Conservation (phyloP, 2,113 vertebrate genomes). For the Oxyura jamaicensis region DNA sequence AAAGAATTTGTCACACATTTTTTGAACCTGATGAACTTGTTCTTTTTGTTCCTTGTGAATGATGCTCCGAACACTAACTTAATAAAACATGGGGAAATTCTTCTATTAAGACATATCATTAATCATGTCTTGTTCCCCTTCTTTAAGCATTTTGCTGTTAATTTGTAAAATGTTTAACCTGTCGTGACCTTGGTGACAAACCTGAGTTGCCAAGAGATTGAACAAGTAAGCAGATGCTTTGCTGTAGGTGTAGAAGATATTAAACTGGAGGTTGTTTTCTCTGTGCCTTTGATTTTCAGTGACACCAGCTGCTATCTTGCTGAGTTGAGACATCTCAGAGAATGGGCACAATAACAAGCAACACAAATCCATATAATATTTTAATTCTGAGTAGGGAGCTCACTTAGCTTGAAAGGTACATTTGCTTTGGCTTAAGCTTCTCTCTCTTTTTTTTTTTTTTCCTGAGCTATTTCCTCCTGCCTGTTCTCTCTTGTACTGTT, state of each 20-base stretch:
- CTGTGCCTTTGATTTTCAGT: conserved; percentile 20
- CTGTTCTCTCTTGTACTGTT: background rate
- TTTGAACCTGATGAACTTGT: background rate
- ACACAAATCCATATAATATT: background rate
- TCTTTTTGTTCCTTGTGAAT: background rate
- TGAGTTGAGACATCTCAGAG: conserved; percentile 30
- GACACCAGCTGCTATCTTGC: conserved; percentile 33
- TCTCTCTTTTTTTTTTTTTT: background rate
- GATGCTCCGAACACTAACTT: background rate
- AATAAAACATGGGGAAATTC: background rate
- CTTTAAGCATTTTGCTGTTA: background rate
- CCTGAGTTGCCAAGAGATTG: background rate
- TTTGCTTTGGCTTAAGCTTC: conserved; percentile 5
- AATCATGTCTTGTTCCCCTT: background rate
- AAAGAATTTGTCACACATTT: background rate
- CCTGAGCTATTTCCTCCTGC: background rate
- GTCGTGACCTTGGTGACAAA: background rate
- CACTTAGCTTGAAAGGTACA: background rate
- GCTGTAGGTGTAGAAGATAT: background rate
- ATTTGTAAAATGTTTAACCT: background rate
- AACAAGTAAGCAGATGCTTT: conserved; percentile 18
- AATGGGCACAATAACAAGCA: conserved; percentile 15
- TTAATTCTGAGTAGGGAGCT: conserved; percentile 24
- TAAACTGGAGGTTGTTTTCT: conserved; percentile 1
- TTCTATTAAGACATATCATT: background rate